Percentiles rank a stretch among this genome's conserved stretches.
These are phyloP conservation scores for Drosophila ficusphila DNA, from an alignment of 1,140 invertebrate genomes.

Conservation along the genomic window DNA sequence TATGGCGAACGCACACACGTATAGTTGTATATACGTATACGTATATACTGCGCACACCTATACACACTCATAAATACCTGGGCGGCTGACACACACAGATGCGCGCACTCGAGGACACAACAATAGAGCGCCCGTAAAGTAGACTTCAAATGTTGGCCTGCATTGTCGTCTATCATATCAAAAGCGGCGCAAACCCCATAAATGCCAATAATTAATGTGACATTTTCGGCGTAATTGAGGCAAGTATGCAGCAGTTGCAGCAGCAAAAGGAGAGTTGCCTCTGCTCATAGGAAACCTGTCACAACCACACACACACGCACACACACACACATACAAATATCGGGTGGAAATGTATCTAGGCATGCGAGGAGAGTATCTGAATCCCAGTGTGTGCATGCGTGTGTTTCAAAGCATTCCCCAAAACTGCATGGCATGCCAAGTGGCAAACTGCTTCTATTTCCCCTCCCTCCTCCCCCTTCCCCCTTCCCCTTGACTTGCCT, in stretches of 20 bases:
- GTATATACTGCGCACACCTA: neutral
- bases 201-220: slow-evolving; percentile 83
- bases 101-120: slow-evolving; percentile 49
- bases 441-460: slow-evolving; percentile 62
- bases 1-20: slow-evolving; percentile 27
- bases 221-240: slow-evolving; percentile 78
- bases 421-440: slow-evolving; percentile 69
- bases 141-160: slow-evolving; percentile 55
- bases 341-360: slow-evolving; percentile 40
- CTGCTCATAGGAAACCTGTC: slow-evolving; percentile 30
- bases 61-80: slow-evolving; percentile 19
- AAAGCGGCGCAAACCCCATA: slow-evolving; percentile 76
- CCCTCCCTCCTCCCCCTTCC: slow-evolving; percentile 19
- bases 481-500: slow-evolving; percentile 30
- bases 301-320: slow-evolving; percentile 39
- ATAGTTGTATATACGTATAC: too few relatives aligned
- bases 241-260: slow-evolving; percentile 51
- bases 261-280: slow-evolving; percentile 3
- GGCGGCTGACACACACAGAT: slow-evolving; percentile 47
- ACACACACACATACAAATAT: too few relatives aligned
- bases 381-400: slow-evolving; percentile 24
- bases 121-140: slow-evolving; percentile 54
- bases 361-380: slow-evolving; percentile 41
- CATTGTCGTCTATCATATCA: slow-evolving; percentile 73
- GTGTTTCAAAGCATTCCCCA: slow-evolving; percentile 67